A percentile compares a stretch with the other conserved stretches of the same genome.
Conservation (phyloP, 2,797 vertebrate species). For the Xiphophorus birchmanni region DNA sequence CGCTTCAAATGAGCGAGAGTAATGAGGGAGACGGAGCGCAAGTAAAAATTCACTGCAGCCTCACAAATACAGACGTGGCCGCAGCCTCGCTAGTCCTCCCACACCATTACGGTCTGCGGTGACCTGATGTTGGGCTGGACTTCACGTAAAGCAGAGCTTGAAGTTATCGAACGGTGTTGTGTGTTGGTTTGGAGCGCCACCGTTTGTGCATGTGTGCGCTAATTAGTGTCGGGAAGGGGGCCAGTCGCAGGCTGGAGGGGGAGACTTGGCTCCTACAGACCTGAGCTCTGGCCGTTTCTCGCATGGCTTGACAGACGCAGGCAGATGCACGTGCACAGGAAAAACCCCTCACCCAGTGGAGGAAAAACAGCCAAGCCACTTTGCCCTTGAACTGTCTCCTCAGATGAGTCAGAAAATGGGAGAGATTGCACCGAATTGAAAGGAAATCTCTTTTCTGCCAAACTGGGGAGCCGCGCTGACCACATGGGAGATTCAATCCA, state of each 20-base stretch:
- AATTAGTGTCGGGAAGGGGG: constrained; percentile 68
- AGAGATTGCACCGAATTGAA: constrained; percentile 35
- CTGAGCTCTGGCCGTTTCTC: constrained; percentile 68
- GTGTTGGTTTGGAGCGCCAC: constrained; percentile 16
- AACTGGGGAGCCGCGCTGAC: constrained; percentile 32
- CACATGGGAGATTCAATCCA: constrained; percentile 32
- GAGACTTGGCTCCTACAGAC: constrained; percentile 73
- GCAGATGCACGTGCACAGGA: constrained; percentile 11
- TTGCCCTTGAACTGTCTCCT: constrained; percentile 66
- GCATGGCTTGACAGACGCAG: constrained; percentile 62
- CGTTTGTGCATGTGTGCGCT: constrained; percentile 42
- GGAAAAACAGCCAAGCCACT: constrained; percentile 46
- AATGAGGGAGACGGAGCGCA: constrained; percentile 70
- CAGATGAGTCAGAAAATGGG: constrained; percentile 48
- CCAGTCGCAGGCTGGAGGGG: constrained; percentile 66
- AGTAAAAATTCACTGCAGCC: constrained; percentile 64
- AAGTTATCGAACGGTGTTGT: constrained; percentile 60
- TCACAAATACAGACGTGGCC: constrained; percentile 53
- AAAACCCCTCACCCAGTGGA: constrained; percentile 28
- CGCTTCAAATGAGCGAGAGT: constrained; percentile 74
- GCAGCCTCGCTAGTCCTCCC: constrained; percentile 18
- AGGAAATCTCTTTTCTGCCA: constrained; percentile 44
- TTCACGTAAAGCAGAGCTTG: constrained; percentile 58
- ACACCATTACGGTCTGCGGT: constrained; percentile 34
- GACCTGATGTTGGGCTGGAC: constrained; percentile 40